Evolutionary conservation across 2,888 invertebrate genomes (phyloP), one percentile per base, ranked within the genome.

Genomic region (Brachyopa scutellaris): DNA sequence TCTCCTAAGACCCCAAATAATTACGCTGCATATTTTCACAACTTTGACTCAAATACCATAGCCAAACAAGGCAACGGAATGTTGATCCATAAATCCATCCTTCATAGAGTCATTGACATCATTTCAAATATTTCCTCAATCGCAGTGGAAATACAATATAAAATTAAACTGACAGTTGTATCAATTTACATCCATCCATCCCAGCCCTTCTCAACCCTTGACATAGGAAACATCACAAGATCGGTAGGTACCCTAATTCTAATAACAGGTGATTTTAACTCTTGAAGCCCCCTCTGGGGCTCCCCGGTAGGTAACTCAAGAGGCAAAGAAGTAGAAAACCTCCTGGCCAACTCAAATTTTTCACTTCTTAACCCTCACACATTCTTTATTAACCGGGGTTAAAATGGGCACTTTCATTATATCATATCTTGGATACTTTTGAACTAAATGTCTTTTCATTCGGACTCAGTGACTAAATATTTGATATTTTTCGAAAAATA

Each of bases 261-360:
- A 26, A 3, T 26, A 3, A 26, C 26, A 3, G 26, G 26, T 5
- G 26, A 26, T 26, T 26, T 26, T 26, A 26, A 76, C 11, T 26
- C 55, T 2, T 78, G 70, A 45, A 78, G 59, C 19, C 15, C 78
- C 7, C 33, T 78, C n/a, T 70, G 70, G 78, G 78, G 70, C 2
- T 70, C 70, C 3, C 21, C 23, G 8, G 7, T 51, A 1, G 21
- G 33, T 1, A 78, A 78, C 17, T 5, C 47, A 29, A 62, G 64
- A 26, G 78, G 70, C 7, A 42, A 64, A n/a, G 17, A 23, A 21
- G 15, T 78, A 9, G 77, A 57, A 57, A 40, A 40, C 5, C 11
- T 70, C 1, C 29, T 69, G 5, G 1, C 45, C 1, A 23, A 45
- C 0, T n/a, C 57, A 5, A 62, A 62, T 33, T 29, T 80, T n/a